Evolutionary conservation across 2,797 vertebrate genomes (phyloP), one percentile per base, ranked within the genome.

Genomic region (Clamator glandarius): DNA sequence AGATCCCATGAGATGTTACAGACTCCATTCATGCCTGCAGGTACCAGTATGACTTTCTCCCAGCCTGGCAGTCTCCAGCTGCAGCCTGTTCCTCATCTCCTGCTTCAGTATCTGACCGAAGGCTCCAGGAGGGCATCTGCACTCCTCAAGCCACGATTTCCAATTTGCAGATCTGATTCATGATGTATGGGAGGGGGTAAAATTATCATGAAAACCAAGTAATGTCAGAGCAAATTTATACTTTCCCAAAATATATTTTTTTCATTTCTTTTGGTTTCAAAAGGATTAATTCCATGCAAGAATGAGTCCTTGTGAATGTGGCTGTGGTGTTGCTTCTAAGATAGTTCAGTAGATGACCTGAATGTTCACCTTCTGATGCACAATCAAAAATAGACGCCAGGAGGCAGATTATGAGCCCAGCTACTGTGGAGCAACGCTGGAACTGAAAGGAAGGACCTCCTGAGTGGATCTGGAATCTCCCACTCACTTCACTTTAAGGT

Each of bases 1-100:
- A 51, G 52, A 39, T 44, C 9, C 11, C 1, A 0, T 36, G 5
- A 54, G 35, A 15, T 13, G 5, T 57, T 26, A 21, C 1, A 14
- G 54, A 8, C 15, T 61, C 66, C 31, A 9, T 55, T 86, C 62
- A 33, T 11, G 17, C 15, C 16, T 42, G 25, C 15, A 87, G 64
- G 8, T 42, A 55, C 9, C 8, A 28, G 12, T 5, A 23, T 18
- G 48, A 46, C 36, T 39, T 61, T 46, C 23, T 77, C 35, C 31
- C 74, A 84, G 25, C 7, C 21, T 26, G 15, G 11, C 19, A 33
- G 24, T 18, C 24, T 41, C 24, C 61, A 93, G 29, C 17, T 48
- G 15, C 55, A 59, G 41, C 33, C 41, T 69, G 4, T 4, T 85
- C 18, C 44, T 39, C 55, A 41, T 20, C 31, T 46, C 29, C 52